Evolutionary conservation across 2,888 invertebrate genomes (phyloP).

Genomic region (Lysandra coridon): DNA sequence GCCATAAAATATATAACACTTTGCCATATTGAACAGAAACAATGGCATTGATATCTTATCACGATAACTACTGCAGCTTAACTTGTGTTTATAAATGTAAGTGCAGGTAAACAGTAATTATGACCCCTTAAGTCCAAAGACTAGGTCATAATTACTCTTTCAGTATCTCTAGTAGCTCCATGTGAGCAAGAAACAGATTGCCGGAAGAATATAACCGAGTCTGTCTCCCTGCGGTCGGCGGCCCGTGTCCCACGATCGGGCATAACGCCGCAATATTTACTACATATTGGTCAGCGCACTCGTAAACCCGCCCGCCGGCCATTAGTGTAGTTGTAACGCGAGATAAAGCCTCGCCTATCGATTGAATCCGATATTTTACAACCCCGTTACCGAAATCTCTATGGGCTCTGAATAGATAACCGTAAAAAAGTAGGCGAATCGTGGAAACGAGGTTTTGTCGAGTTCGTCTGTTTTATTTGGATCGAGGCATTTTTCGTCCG

Average conservation of each 20-base stretch:
- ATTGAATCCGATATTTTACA: conserved; percentile 28
- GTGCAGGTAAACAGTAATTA: not conserved
- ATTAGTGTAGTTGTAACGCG: conserved; percentile 16
- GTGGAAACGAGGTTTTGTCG: conserved; percentile 5
- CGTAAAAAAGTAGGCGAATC: conserved; percentile 17
- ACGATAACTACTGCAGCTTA: not conserved
- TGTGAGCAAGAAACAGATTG: not conserved
- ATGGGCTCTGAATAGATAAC: conserved; percentile 12
- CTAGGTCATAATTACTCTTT: not conserved
- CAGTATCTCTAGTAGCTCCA: not conserved
- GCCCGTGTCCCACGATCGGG: not conserved
- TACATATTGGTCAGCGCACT: conserved; percentile 24
- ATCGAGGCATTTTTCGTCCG: not conserved
- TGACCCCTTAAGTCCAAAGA: not conserved
- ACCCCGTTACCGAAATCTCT: conserved; percentile 22
- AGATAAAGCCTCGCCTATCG: conserved; percentile 22
- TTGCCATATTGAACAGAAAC: not conserved
- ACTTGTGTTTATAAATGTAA: not conserved
- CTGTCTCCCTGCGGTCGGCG: not conserved
- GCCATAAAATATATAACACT: not conserved
- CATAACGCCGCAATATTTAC: conserved; percentile 16
- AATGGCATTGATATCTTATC: not conserved
- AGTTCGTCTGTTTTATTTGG: conserved; percentile 5
- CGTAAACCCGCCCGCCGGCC: conserved; percentile 17
- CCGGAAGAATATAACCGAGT: not conserved